Conservation (phyloP, 2,888 invertebrate species). For the Ganaspis brasiliensis region DNA sequence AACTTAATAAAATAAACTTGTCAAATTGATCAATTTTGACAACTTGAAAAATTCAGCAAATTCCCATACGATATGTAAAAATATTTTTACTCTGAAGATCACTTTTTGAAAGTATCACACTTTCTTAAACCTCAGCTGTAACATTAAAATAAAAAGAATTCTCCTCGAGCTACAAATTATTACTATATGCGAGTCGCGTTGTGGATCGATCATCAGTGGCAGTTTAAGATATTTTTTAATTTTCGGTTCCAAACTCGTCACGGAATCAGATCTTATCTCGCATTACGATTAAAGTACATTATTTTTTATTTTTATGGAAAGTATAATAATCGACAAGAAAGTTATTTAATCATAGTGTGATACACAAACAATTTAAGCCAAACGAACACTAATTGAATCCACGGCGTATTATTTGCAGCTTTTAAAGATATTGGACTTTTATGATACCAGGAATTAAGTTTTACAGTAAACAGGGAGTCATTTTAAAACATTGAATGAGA, state of each 20-base stretch:
- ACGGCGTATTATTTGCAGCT: neutral
- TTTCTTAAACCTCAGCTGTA: slow-evolving; percentile 33
- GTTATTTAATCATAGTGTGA: slow-evolving; percentile 13
- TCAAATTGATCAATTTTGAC: neutral
- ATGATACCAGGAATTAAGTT: neutral
- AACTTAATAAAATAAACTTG: too few species aligned
- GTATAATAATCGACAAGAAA: slow-evolving; percentile 39
- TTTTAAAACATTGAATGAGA: neutral
- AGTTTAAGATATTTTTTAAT: slow-evolving; percentile 24
- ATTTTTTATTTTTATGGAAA: slow-evolving; percentile 43
- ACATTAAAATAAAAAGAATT: slow-evolving; percentile 1
- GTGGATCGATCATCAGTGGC: slow-evolving; percentile 24
- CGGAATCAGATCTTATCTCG: slow-evolving; percentile 11
- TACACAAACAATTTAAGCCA: slow-evolving; percentile 26
- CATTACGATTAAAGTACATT: slow-evolving; percentile 8
- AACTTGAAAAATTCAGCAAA: neutral
- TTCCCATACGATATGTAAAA: neutral
- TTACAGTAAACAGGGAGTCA: neutral
- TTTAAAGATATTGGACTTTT: neutral
- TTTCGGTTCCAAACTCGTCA: neutral
- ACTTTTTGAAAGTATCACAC: slow-evolving; percentile 21
- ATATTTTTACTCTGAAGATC: slow-evolving; percentile 2
- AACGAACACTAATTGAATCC: slow-evolving; percentile 1
- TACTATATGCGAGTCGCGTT: neutral
- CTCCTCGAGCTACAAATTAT: slow-evolving; percentile 20